A percentile compares a stretch with the other conserved stretches of the same genome.
These are phyloP conservation scores for Polyergus mexicanus DNA, from an alignment of 1,140 invertebrate species.

Conservation along the genomic window DNA sequence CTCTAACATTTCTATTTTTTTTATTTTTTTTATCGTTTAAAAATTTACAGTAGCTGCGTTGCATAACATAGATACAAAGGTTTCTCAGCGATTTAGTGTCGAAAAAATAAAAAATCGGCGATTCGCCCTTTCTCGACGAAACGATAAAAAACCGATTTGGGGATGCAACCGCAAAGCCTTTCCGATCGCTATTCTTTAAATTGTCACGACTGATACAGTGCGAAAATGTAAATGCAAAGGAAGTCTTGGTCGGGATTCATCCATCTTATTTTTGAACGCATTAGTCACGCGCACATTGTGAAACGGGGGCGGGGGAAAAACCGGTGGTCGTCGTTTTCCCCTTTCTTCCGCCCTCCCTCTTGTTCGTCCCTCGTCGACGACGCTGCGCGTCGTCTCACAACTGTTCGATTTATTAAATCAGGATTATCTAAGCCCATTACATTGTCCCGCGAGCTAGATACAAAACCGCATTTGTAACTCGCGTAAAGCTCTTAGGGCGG, in stretches of 20 bases:
- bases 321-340: slow-evolving; percentile 25
- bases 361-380: slow-evolving; percentile 46
- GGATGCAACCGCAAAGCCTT: slow-evolving; percentile 39
- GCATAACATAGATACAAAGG: background rate
- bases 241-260: slow-evolving; percentile 63
- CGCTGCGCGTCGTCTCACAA: slow-evolving; percentile 77
- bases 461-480: slow-evolving; percentile 84
- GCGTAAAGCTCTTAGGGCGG: slow-evolving; percentile 76
- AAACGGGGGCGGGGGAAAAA: slow-evolving; percentile 58
- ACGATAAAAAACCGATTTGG: slow-evolving; percentile 55
- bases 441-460: slow-evolving; percentile 83
- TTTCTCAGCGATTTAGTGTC: background rate
- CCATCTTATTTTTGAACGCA: slow-evolving; percentile 80
- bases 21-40: background rate
- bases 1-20: background rate
- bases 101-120: background rate
- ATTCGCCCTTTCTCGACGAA: slow-evolving; percentile 27
- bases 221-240: slow-evolving; percentile 74
- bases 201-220: slow-evolving; percentile 68
- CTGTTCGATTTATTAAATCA: slow-evolving; percentile 87
- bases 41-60: background rate
- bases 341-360: background rate
- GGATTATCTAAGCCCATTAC: slow-evolving; percentile 86
- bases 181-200: slow-evolving; percentile 56
- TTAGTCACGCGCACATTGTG: slow-evolving; percentile 86